Conservation (phyloP, 2,113 vertebrate species). For the Chlamydotis undulata region DNA sequence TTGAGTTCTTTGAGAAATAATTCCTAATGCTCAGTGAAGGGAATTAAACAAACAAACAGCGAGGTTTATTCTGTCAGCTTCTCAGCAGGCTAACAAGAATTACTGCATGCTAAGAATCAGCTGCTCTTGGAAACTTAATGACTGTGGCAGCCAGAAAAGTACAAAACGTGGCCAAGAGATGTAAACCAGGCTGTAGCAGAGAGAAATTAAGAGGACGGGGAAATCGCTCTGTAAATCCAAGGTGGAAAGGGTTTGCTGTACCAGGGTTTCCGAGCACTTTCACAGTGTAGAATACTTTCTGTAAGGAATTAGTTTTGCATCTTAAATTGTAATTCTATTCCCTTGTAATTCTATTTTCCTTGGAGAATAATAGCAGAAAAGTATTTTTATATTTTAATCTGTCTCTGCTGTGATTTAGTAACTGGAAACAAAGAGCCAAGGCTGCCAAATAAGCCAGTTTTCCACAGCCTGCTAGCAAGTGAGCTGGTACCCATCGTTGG, state of each 20-base stretch:
- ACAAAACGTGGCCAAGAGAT: background rate
- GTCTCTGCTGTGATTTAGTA: background rate
- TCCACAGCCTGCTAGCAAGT: background rate
- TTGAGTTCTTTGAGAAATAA: constrained; percentile 3
- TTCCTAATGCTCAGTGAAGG: constrained; percentile 46
- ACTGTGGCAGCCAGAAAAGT: constrained; percentile 17
- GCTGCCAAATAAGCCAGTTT: background rate
- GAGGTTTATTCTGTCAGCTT: constrained; percentile 54
- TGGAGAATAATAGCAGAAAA: background rate
- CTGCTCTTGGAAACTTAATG: constrained; percentile 44
- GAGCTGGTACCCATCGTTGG: background rate
- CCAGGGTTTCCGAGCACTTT: background rate
- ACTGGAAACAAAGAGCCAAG: background rate
- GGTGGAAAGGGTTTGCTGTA: background rate
- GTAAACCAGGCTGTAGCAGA: background rate
- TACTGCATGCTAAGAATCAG: constrained; percentile 43
- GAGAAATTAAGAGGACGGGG: background rate
- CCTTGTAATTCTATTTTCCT: background rate
- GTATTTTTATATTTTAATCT: background rate
- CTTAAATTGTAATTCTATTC: background rate
- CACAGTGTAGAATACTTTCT: background rate
- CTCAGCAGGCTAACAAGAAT: constrained; percentile 53
- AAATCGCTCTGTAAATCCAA: background rate
- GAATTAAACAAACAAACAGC: constrained; percentile 55
- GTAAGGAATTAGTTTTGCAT: background rate